Conservation (phyloP, 2,888 invertebrate genomes). For the Drosophila mulleri region DNA sequence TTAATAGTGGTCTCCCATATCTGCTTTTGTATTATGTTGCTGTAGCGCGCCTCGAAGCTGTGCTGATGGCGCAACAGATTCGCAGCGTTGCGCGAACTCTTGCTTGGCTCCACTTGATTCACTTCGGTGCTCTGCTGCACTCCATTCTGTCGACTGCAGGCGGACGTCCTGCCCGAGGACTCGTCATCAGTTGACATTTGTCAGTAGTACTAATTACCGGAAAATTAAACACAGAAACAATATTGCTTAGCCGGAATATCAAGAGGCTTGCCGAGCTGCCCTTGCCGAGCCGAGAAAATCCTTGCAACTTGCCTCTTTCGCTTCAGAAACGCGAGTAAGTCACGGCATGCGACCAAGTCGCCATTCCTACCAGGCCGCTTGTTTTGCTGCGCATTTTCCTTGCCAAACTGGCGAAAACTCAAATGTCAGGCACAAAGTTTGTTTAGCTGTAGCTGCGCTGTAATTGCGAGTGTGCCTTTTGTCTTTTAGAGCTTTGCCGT, state of each 20-base stretch:
- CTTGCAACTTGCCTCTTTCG: slow-evolving; percentile 58
- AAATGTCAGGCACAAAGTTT: slow-evolving; percentile 70
- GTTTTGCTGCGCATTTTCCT: slow-evolving; percentile 73
- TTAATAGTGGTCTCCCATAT: slow-evolving; percentile 85
- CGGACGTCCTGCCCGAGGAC: slow-evolving; percentile 57
- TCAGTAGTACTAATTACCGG: slow-evolving; percentile 63
- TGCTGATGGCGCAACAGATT: slow-evolving; percentile 74
- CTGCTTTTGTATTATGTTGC: slow-evolving; percentile 83
- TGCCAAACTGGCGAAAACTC: slow-evolving; percentile 46
- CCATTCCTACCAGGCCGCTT: slow-evolving; percentile 31
- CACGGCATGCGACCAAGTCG: slow-evolving; percentile 60
- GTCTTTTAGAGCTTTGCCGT: slow-evolving; percentile 58
- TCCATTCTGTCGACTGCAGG: slow-evolving; percentile 22
- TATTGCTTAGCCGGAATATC: slow-evolving; percentile 21
- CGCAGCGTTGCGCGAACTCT: slow-evolving; percentile 39
- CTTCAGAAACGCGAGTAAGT: slow-evolving; percentile 74
- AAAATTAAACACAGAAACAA: slow-evolving; percentile 59
- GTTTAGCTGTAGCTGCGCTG: slow-evolving; percentile 47
- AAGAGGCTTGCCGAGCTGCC: slow-evolving; percentile 2
- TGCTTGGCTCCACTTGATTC: slow-evolving; percentile 4
- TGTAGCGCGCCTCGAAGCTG: slow-evolving; percentile 85
- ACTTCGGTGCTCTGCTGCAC: slow-evolving; percentile 8
- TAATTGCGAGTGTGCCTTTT: slow-evolving; percentile 71
- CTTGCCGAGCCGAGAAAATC: slow-evolving; percentile 9
- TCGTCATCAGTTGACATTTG: slow-evolving; percentile 71